Percentiles rank a stretch among this genome's conserved stretches.
These are phyloP conservation scores for Delphinapterus leucas DNA, from an alignment of 2,113 vertebrate genomes.

Conservation along the genomic window DNA sequence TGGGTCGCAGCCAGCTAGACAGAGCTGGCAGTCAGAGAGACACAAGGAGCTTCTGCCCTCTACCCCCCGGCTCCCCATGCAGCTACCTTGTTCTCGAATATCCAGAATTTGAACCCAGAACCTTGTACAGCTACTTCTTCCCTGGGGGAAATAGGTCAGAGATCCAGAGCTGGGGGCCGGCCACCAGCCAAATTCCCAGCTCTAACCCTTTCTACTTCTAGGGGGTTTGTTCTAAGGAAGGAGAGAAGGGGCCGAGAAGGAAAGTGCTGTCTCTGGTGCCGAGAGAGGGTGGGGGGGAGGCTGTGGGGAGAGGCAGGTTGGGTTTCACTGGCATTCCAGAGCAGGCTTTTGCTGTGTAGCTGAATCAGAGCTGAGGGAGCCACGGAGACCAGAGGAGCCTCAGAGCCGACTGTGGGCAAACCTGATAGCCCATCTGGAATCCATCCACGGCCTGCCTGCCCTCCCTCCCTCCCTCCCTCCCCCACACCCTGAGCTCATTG, in stretches of 20 bases:
- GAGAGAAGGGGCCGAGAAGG: neutral
- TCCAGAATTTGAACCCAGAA: constrained; percentile 30
- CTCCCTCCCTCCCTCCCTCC: constrained; percentile 18
- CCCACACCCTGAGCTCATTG: neutral
- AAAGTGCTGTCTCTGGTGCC: neutral
- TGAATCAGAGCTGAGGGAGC: constrained; percentile 55
- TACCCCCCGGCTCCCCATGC: neutral
- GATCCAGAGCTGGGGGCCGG: neutral
- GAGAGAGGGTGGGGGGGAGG: neutral
- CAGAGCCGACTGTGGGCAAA: neutral
- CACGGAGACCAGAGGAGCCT: constrained; percentile 38
- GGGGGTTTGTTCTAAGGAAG: neutral
- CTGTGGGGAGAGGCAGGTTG: neutral
- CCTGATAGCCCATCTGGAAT: constrained; percentile 52
- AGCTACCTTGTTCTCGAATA: neutral
- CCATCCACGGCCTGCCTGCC: neutral
- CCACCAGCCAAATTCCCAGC: neutral
- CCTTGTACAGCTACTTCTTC: neutral
- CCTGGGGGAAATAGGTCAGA: neutral
- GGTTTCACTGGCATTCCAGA: constrained; percentile 18
- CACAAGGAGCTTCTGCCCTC: neutral
- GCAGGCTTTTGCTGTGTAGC: constrained; percentile 10
- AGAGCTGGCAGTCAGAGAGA: neutral
- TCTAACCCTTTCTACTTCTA: neutral
- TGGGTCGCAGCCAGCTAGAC: neutral